These are phyloP conservation scores for Synergus laeviventris DNA, from an alignment of 2,888 invertebrate genomes.

Conservation along the genomic window DNA sequence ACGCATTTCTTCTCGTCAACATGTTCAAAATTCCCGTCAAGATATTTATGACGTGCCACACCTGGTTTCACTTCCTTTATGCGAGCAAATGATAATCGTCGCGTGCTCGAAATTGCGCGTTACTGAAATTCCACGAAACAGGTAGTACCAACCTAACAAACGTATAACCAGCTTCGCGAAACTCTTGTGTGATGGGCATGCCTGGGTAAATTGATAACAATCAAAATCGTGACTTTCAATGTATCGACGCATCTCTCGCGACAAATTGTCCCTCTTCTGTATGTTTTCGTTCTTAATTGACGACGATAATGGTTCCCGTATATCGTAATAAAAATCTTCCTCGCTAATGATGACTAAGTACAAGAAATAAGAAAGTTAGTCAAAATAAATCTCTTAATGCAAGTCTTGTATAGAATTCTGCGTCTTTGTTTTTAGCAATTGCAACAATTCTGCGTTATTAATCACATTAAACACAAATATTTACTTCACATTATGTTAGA, in stretches of 20 bases:
- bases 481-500: background rate
- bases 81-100: constrained; percentile 57
- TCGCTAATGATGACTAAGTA: constrained; percentile 8
- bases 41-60: constrained; percentile 64
- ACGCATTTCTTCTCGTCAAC: constrained; percentile 50
- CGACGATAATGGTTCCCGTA: constrained; percentile 17
- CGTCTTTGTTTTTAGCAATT: background rate
- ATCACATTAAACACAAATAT: background rate
- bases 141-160: constrained; percentile 44
- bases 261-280: constrained; percentile 39
- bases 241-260: constrained; percentile 40
- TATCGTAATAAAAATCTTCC: constrained; percentile 12
- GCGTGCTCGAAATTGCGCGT: constrained; percentile 69
- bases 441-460: background rate
- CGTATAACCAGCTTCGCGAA: constrained; percentile 44
- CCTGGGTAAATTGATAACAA: constrained; percentile 48
- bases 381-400: constrained; percentile 6
- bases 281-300: constrained; percentile 24
- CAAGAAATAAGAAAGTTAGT: constrained; percentile 9
- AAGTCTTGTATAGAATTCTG: background rate
- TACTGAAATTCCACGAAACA: constrained; percentile 64
- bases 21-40: constrained; percentile 61
- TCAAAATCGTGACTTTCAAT: constrained; percentile 47
- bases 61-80: constrained; percentile 54
- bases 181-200: constrained; percentile 43